These are phyloP conservation scores for Zosterops pallidus DNA, from an alignment of 2,113 vertebrate species.

Conservation along the genomic window DNA sequence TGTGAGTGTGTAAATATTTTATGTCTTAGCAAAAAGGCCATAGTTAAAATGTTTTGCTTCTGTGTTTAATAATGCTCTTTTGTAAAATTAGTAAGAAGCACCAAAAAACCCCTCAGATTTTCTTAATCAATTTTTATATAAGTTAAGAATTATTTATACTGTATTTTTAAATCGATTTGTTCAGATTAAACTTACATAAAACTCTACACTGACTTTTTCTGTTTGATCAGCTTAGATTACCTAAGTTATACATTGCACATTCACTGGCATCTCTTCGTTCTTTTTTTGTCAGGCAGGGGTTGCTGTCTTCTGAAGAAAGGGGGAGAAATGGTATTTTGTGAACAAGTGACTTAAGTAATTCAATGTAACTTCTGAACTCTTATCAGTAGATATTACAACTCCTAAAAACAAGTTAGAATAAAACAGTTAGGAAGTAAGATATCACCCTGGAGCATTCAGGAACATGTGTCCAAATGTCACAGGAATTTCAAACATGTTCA, in stretches of 20 bases:
- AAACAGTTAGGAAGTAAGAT: neutral
- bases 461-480: neutral
- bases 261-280: neutral
- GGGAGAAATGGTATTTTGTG: neutral
- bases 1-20: constrained; percentile 66
- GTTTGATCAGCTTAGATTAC: neutral
- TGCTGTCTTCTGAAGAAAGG: neutral
- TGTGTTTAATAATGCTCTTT: constrained; percentile 45
- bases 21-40: constrained; percentile 51
- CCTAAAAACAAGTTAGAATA: neutral
- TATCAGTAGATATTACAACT: neutral
- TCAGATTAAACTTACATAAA: constrained; percentile 70
- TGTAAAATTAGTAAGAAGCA: constrained; percentile 58
- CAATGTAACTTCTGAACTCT: neutral
- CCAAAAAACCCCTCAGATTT: neutral
- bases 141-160: constrained; percentile 80
- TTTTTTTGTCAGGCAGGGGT: neutral
- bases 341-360: neutral
- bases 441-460: neutral
- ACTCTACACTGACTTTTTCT: neutral
- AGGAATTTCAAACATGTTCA: neutral
- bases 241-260: neutral
- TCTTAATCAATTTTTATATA: constrained; percentile 74
- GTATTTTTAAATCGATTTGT: constrained; percentile 74
- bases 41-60: constrained; percentile 49